Conservation (phyloP, 2,888 invertebrate species). For the Tribolium freemani region DNA sequence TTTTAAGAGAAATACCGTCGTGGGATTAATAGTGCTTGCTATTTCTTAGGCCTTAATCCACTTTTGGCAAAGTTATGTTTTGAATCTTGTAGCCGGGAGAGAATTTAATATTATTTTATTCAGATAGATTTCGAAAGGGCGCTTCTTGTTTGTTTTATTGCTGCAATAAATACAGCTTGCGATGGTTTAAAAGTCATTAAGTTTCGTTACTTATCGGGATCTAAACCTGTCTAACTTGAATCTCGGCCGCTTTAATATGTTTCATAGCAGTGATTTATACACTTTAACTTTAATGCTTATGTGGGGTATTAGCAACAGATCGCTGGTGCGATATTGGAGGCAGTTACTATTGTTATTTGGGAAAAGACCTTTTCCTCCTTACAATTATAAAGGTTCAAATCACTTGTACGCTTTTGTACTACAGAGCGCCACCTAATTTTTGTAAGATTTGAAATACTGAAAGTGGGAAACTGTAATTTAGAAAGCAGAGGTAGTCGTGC, state of each 20-base stretch:
- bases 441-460: background rate
- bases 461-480: background rate
- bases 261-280: slow-evolving; percentile 32
- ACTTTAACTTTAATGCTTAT: slow-evolving; percentile 35
- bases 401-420: background rate
- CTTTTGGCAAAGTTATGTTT: background rate
- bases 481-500: background rate
- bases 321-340: slow-evolving; percentile 23
- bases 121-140: background rate
- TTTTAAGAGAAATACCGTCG: background rate
- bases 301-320: slow-evolving; percentile 26
- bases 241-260: slow-evolving; percentile 27
- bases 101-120: slow-evolving; percentile 7
- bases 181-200: slow-evolving; percentile 32
- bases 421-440: background rate
- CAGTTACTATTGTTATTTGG: slow-evolving; percentile 25
- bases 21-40: background rate
- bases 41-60: background rate
- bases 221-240: slow-evolving; percentile 31
- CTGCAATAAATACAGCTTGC: slow-evolving; percentile 28
- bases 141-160: slow-evolving; percentile 23
- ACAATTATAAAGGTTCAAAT: background rate
- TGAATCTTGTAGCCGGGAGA: background rate
- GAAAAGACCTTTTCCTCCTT: slow-evolving; percentile 7
- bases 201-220: slow-evolving; percentile 31